A percentile compares a stretch with the other conserved stretches of the same genome.
Conservation (phyloP, 1,140 invertebrate genomes). For the Drosophila serrata region DNA sequence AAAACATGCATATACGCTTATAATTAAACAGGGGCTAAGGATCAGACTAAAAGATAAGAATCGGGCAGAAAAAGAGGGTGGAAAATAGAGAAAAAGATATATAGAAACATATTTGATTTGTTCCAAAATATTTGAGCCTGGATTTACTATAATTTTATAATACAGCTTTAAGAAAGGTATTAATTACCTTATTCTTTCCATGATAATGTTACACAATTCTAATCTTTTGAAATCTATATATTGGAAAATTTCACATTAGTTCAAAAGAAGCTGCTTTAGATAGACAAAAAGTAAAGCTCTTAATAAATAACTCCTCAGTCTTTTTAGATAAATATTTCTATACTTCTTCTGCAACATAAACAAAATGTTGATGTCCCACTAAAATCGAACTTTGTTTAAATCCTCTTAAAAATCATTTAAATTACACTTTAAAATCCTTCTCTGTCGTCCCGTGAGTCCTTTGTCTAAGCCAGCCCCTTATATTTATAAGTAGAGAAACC, state of each 20-base stretch:
- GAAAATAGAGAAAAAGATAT: not conserved
- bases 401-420: no score
- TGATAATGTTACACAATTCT: not conserved
- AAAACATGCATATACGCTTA: not conserved
- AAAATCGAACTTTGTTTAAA: not conserved
- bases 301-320: no score
- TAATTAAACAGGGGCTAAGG: not conserved
- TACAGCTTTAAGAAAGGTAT: no score
- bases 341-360: no score
- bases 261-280: no score
- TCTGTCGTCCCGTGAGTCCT: conserved; percentile 31
- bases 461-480: conserved; percentile 22
- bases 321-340: no score
- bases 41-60: not conserved
- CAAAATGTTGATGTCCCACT: no score
- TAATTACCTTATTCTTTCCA: not conserved
- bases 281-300: no score
- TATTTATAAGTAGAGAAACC: not conserved
- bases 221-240: not conserved
- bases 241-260: no score
- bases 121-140: not conserved
- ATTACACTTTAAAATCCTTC: conserved; percentile 1
- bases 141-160: not conserved
- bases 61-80: not conserved
- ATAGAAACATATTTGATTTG: no score